Conservation (phyloP, 2,888 invertebrate species). For the Helleia helle region DNA sequence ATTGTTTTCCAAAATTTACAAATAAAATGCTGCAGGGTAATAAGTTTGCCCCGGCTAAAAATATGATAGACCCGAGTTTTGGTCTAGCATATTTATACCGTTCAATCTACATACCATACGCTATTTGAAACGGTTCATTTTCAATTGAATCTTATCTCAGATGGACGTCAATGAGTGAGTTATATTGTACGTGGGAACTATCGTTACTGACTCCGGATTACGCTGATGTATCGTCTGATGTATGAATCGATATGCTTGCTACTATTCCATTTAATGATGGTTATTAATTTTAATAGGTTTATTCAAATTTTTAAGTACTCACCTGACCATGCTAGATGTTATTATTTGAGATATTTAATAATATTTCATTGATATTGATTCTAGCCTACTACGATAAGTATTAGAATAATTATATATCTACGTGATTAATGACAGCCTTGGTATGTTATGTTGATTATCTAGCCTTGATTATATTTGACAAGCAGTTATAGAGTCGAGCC, state of each 20-base stretch:
- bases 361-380: neutral
- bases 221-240: constrained; percentile 51
- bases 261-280: neutral
- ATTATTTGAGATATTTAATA: neutral
- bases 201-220: constrained; percentile 53
- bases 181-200: constrained; percentile 61
- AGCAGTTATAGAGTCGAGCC: too few relatives aligned
- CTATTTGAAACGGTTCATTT: constrained; percentile 37
- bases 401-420: neutral
- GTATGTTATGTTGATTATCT: constrained; percentile 3
- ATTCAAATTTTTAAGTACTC: neutral
- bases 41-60: too few relatives aligned
- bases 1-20: too few relatives aligned
- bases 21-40: too few relatives aligned
- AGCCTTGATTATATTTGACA: constrained; percentile 6
- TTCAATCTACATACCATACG: neutral
- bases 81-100: neutral
- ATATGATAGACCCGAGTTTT: neutral
- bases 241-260: neutral
- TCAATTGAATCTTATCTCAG: constrained; percentile 59
- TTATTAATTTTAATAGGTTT: neutral
- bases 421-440: constrained; percentile 1
- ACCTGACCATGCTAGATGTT: neutral
- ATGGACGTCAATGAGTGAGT: constrained; percentile 32
- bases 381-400: neutral